Percentiles rank a stretch among this genome's conserved stretches.
Conservation (phyloP, 2,888 invertebrate species). For the Fragum fragum region DNA sequence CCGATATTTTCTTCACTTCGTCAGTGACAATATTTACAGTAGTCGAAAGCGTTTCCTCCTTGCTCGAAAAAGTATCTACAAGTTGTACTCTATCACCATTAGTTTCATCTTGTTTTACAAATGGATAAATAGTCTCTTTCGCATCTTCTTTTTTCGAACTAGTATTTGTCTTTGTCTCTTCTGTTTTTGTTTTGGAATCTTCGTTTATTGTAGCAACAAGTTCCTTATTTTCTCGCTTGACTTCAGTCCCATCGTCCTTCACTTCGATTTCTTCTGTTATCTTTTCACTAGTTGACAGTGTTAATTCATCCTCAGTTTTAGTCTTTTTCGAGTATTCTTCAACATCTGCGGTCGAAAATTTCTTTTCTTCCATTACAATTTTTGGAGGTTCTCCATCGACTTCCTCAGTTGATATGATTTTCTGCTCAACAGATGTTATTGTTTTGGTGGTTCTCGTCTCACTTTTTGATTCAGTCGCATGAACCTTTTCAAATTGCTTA, state of each 20-base stretch:
- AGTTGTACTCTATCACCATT: slow-evolving; percentile 45
- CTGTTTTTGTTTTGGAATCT: slow-evolving; percentile 46
- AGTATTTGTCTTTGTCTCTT: slow-evolving; percentile 53
- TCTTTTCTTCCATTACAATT: slow-evolving; percentile 57
- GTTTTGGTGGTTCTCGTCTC: slow-evolving; percentile 50
- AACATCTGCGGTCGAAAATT: slow-evolving; percentile 59
- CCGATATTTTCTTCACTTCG: slow-evolving; percentile 46
- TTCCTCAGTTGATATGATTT: slow-evolving; percentile 57
- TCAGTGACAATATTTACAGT: slow-evolving; percentile 42
- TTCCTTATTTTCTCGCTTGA: slow-evolving; percentile 57
- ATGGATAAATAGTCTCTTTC: slow-evolving; percentile 63
- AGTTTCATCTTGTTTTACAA: slow-evolving; percentile 40
- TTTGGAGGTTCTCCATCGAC: slow-evolving; percentile 57
- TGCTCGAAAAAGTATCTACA: slow-evolving; percentile 58
- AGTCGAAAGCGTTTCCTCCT: slow-evolving; percentile 60
- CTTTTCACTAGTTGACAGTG: slow-evolving; percentile 51
- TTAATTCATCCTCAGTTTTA: slow-evolving; percentile 49
- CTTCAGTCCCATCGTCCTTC: slow-evolving; percentile 65
- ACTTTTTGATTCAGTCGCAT: slow-evolving; percentile 48
- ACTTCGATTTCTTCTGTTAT: slow-evolving; percentile 60
- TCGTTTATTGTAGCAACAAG: slow-evolving; percentile 55
- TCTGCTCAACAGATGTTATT: slow-evolving; percentile 53
- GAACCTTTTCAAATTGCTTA: slow-evolving; percentile 55
- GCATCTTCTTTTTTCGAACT: slow-evolving; percentile 56
- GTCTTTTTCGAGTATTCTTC: slow-evolving; percentile 53